phyloP scores from a whole-genome alignment of 2,888 invertebrate genomes.

The Tortricodes alternella region DNA sequence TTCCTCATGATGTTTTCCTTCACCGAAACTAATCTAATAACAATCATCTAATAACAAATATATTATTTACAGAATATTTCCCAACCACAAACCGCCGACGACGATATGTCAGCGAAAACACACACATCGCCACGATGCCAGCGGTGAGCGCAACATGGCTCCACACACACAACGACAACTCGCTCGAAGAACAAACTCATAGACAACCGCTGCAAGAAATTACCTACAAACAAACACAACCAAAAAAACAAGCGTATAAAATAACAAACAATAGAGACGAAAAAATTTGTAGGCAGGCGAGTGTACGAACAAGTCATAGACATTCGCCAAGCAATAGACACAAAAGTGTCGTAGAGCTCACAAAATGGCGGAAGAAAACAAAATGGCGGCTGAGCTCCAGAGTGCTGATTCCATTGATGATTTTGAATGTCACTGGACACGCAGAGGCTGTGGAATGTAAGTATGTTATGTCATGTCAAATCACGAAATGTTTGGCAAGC shows the following conservation, averaged over 20 bases:
- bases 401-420: conserved; percentile 59
- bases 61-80: conserved; percentile 38
- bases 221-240: neutral
- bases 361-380: conserved; percentile 45
- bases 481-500: too few relatives aligned
- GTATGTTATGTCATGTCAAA: too few relatives aligned
- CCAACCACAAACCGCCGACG: conserved; percentile 36
- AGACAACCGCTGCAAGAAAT: neutral
- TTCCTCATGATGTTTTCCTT: too few relatives aligned
- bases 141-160: conserved; percentile 55
- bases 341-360: conserved; percentile 29
- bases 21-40: too few relatives aligned
- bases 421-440: conserved; percentile 60
- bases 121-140: conserved; percentile 59
- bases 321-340: conserved; percentile 35
- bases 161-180: conserved; percentile 2
- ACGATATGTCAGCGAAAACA: conserved; percentile 62
- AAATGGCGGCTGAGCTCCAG: conserved; percentile 58
- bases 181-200: neutral
- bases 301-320: conserved; percentile 31
- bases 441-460: conserved; percentile 56
- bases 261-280: conserved; percentile 40
- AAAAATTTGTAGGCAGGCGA: conserved; percentile 29
- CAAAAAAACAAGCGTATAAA: conserved; percentile 32
- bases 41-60: neutral